phyloP scores from a whole-genome alignment of 2,888 invertebrate species.

The Galerucella calmariensis region DNA sequence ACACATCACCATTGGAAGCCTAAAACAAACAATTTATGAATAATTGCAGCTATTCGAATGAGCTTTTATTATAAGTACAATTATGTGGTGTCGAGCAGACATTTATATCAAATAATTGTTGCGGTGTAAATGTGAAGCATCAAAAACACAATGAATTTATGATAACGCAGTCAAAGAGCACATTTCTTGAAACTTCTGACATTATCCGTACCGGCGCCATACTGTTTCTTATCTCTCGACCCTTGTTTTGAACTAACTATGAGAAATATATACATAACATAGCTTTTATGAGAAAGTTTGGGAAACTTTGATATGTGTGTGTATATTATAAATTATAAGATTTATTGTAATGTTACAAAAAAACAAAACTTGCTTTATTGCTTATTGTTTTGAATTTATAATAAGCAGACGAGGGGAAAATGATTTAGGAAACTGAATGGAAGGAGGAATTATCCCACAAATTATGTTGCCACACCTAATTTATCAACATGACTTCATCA shows the following conservation, averaged over 20 bases:
- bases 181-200: slow-evolving; percentile 38
- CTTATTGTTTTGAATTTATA: slow-evolving; percentile 16
- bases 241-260: slow-evolving; percentile 31
- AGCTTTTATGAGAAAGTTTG: slow-evolving; percentile 28
- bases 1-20: too few relatives aligned
- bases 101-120: neutral
- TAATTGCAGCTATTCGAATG: too few relatives aligned
- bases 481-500: too few relatives aligned
- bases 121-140: slow-evolving; percentile 24
- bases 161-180: slow-evolving; percentile 36
- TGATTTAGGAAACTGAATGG: neutral
- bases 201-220: slow-evolving; percentile 36
- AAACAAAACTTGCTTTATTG: slow-evolving; percentile 20
- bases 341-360: slow-evolving; percentile 25
- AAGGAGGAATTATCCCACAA: too few relatives aligned
- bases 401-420: slow-evolving; percentile 1
- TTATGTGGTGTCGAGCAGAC: too few relatives aligned
- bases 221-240: slow-evolving; percentile 36
- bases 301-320: slow-evolving; percentile 23
- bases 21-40: too few relatives aligned
- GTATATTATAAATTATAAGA: slow-evolving; percentile 27
- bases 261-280: slow-evolving; percentile 29
- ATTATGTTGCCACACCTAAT: too few relatives aligned
- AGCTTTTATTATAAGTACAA: too few relatives aligned
- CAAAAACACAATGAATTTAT: slow-evolving; percentile 31